phyloP scores from a whole-genome alignment of 2,113 vertebrate genomes.

The Campylomormyrus numenius region DNA sequence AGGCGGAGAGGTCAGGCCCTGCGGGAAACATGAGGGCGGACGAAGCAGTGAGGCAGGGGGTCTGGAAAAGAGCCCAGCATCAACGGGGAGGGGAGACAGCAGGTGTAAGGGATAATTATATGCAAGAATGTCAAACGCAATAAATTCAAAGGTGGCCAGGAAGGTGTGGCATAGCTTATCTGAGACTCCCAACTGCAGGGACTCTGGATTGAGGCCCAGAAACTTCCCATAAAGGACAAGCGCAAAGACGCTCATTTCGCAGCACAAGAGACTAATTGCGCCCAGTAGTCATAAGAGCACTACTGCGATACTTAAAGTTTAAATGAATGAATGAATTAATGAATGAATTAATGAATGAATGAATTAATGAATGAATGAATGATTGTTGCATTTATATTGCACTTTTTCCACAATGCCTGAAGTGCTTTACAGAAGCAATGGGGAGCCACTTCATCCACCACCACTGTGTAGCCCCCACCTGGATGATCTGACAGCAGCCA shows the following conservation, averaged over 20 bases:
- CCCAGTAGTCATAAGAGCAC: not conserved
- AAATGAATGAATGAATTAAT: not conserved
- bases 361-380: too few species aligned
- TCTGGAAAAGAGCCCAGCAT: slow-evolving; percentile 3
- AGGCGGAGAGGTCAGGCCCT: not conserved
- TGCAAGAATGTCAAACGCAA: slow-evolving; percentile 19
- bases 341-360: too few species aligned
- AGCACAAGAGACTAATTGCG: not conserved
- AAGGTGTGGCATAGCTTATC: slow-evolving; percentile 2
- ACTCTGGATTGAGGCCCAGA: not conserved
- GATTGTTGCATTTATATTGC: too few species aligned
- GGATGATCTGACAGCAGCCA: too few species aligned
- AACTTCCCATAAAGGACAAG: not conserved
- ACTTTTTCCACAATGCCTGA: too few species aligned
- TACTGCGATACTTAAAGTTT: not conserved
- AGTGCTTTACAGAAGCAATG: too few species aligned
- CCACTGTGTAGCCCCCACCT: too few species aligned
- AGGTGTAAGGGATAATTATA: slow-evolving; percentile 21
- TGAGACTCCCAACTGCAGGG: not conserved
- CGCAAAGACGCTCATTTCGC: slow-evolving; percentile 14
- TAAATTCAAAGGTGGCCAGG: slow-evolving; percentile 10
- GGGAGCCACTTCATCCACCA: too few species aligned
- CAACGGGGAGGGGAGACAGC: not conserved
- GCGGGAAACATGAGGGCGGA: not conserved
- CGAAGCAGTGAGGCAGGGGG: not conserved